Conservation (phyloP, 2,113 vertebrate species). For the Podilymbus podiceps region DNA sequence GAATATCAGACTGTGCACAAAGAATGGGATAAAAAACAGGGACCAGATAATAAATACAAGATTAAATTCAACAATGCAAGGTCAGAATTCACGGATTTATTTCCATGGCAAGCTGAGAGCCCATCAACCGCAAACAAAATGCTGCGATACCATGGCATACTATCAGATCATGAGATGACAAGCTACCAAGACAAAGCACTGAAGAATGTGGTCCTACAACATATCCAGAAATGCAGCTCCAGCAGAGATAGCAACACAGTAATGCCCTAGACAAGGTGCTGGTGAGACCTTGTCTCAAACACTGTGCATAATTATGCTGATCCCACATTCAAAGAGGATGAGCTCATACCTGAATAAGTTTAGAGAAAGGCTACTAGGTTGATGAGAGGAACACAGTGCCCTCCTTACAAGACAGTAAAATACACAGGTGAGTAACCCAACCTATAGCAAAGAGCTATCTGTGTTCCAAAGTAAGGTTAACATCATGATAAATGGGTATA, state of each 20-base stretch:
- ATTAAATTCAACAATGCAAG: not conserved
- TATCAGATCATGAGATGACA: fast-evolving
- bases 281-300: not conserved
- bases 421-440: not conserved
- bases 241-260: not conserved
- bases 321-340: not conserved
- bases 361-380: not conserved
- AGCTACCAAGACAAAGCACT: not conserved
- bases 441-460: not conserved
- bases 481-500: not conserved
- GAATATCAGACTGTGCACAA: not conserved
- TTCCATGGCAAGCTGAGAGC: not conserved
- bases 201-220: not conserved
- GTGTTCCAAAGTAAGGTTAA: not conserved
- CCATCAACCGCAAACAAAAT: not conserved
- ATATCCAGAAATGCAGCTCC: not conserved
- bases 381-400: not conserved
- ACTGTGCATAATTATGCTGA: not conserved
- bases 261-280: not conserved
- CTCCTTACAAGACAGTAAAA: not conserved
- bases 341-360: not conserved
- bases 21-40: not conserved
- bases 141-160: not conserved
- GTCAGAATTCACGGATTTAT: not conserved
- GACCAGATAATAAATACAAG: not conserved